Evolutionary conservation across 1,140 invertebrate genomes (phyloP).

Genomic region (Thaumetopoea pityocampa): DNA sequence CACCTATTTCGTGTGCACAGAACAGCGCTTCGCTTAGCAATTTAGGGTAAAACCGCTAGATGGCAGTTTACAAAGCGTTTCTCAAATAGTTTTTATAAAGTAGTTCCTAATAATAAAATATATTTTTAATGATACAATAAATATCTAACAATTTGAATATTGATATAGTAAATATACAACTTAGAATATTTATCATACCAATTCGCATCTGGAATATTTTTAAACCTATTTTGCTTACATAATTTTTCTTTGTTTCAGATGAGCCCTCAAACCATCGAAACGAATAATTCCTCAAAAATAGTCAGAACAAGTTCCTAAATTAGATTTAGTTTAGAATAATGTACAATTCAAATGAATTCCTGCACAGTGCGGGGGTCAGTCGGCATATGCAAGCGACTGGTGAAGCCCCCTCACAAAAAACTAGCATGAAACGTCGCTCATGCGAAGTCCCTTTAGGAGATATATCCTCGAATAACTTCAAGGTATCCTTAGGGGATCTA

Average conservation of each 20-base stretch:
- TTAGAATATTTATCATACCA: background rate
- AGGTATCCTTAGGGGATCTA: slow-evolving; percentile 60
- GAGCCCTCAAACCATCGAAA: slow-evolving; percentile 33
- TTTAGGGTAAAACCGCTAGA: too few relatives aligned
- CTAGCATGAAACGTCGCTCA: slow-evolving; percentile 62
- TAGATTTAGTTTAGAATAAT: slow-evolving; percentile 52
- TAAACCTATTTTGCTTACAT: too few relatives aligned
- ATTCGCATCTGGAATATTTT: background rate
- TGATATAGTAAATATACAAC: background rate
- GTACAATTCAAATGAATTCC: slow-evolving; percentile 67
- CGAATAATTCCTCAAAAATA: slow-evolving; percentile 63
- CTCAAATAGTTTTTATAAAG: too few relatives aligned
- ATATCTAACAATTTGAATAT: too few relatives aligned
- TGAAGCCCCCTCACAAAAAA: slow-evolving; percentile 61
- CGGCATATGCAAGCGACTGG: slow-evolving; percentile 68
- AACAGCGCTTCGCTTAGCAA: too few relatives aligned
- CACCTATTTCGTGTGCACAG: too few relatives aligned
- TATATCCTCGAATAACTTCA: slow-evolving; percentile 64
- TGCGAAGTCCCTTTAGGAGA: slow-evolving; percentile 67
- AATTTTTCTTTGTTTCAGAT: slow-evolving; percentile 64
- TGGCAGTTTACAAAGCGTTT: too few relatives aligned
- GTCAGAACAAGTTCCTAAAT: slow-evolving; percentile 67
- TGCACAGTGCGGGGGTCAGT: slow-evolving; percentile 65
- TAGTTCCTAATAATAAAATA: too few relatives aligned
- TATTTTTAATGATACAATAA: too few relatives aligned